Evolutionary conservation across 2,888 invertebrate species (phyloP).

Genomic region (Ichneumon xanthorius): DNA sequence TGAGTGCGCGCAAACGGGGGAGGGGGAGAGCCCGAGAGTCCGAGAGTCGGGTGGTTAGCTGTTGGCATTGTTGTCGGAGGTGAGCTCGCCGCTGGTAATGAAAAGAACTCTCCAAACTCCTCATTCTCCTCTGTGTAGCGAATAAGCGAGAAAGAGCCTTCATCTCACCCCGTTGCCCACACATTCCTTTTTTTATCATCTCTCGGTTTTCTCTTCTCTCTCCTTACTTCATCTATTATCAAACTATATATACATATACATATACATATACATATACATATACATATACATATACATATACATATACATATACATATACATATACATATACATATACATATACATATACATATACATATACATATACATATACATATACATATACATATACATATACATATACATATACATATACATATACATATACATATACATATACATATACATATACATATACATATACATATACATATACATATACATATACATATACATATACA

Average conservation of each 20-base stretch:
- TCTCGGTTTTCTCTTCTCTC: constrained; percentile 58
- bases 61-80: constrained; percentile 75
- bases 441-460: no score
- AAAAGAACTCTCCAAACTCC: constrained; percentile 79
- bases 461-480: not conserved
- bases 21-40: constrained; percentile 1
- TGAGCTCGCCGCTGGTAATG: constrained; percentile 76
- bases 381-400: no score
- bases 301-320: no score
- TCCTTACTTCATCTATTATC: constrained; percentile 31
- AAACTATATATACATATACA: not conserved
- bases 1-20: constrained; percentile 33
- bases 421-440: no score
- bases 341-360: no score
- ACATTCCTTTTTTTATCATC: constrained; percentile 67
- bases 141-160: constrained; percentile 36
- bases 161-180: constrained; percentile 46
- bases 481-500: no score
- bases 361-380: not conserved
- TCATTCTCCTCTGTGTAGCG: constrained; percentile 68
- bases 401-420: no score
- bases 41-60: constrained; percentile 50
- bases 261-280: no score
- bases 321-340: no score
- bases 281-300: no score